Percentiles rank a stretch among this genome's conserved stretches.
phyloP scores from a whole-genome alignment of 2,113 vertebrate genomes.

The Cebus imitator region DNA sequence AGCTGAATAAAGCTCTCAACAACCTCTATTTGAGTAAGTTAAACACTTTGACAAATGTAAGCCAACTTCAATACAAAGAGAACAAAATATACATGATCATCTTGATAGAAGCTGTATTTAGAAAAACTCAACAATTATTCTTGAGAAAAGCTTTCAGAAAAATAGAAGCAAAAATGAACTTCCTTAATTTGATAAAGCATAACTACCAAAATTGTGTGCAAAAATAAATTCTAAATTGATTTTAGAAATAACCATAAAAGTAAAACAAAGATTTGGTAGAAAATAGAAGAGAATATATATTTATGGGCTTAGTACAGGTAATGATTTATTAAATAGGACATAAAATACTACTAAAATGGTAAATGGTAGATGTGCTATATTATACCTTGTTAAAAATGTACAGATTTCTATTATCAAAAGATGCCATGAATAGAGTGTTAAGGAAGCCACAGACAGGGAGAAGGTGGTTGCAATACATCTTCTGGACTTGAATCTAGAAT shows the following conservation, averaged over 20 bases:
- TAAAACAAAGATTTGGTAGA: background rate
- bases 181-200: background rate
- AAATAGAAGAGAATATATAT: background rate
- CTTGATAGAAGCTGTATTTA: background rate
- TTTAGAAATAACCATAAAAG: background rate
- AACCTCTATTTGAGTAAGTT: background rate
- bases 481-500: background rate
- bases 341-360: background rate
- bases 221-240: background rate
- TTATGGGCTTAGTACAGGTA: background rate
- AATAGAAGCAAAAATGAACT: background rate
- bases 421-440: background rate
- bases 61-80: background rate
- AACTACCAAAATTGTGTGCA: background rate
- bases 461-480: background rate
- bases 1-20: background rate
- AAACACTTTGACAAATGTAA: background rate
- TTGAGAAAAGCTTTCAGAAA: background rate
- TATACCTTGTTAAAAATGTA: background rate
- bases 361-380: background rate
- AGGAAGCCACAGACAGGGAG: background rate
- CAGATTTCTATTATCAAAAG: background rate
- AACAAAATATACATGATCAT: background rate
- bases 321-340: background rate
- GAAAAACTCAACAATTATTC: background rate